Conservation (phyloP, 2,113 vertebrate genomes). For the Odontophorus gujanensis region DNA sequence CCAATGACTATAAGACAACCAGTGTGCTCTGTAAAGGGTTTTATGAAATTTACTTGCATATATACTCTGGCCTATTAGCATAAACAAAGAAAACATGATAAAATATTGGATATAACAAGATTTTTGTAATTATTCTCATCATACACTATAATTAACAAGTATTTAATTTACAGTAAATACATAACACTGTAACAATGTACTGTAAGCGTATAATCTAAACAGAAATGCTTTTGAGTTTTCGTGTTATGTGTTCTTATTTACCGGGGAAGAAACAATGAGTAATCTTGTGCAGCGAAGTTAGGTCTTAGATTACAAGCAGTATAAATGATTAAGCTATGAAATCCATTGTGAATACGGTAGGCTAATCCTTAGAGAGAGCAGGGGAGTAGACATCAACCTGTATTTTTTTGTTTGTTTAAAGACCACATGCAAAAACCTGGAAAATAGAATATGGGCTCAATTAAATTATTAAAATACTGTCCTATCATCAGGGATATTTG, state of each 20-base stretch:
- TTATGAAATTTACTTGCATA: not conserved
- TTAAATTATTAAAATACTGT: conserved; percentile 8
- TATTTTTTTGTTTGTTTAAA: conserved; percentile 39
- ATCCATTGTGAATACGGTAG: conserved; percentile 31
- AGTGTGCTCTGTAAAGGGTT: not conserved
- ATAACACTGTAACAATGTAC: not conserved
- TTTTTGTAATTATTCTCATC: not conserved
- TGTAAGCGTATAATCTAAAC: not conserved
- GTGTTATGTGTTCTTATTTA: conserved; percentile 31
- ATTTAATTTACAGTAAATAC: not conserved
- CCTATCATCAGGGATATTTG: not conserved
- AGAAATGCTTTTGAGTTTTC: conserved; percentile 10
- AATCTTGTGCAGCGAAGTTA: conserved; percentile 28
- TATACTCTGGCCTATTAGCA: not conserved
- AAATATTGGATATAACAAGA: not conserved
- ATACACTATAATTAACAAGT: not conserved
- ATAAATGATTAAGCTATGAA: conserved; percentile 41
- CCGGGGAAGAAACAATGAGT: conserved; percentile 1
- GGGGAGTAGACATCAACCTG: conserved; percentile 29
- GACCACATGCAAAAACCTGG: conserved; percentile 40
- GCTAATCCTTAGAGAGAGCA: conserved; percentile 32
- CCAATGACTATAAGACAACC: not conserved
- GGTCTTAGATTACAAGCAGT: conserved; percentile 14
- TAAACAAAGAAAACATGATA: not conserved
- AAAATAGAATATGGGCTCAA: conserved; percentile 43